Percentiles rank a stretch among this genome's conserved stretches.
Evolutionary conservation across 1,140 invertebrate genomes (phyloP).

Genomic region (Aphis craccivora): DNA sequence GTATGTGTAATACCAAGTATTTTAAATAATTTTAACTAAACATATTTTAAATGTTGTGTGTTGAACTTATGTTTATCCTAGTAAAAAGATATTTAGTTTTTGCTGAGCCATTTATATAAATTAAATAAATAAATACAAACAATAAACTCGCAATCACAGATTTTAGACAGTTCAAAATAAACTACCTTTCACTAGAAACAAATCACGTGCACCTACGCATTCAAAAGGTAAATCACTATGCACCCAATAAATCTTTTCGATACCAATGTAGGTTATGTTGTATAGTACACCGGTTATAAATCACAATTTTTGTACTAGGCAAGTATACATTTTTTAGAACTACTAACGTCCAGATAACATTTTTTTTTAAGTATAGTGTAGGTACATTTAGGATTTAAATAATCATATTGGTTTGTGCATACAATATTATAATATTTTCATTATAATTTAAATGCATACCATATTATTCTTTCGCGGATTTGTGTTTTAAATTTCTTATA

Average conservation of each 20-base stretch:
- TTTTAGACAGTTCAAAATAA: constrained; percentile 3
- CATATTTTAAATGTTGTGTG: neutral
- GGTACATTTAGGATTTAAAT: neutral
- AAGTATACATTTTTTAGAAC: neutral
- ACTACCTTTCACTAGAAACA: neutral
- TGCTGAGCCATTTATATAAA: neutral
- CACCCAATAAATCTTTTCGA: neutral
- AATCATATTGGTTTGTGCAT: neutral
- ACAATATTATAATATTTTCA: neutral
- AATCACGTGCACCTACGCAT: neutral
- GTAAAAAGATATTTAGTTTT: neutral
- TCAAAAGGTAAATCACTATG: constrained; percentile 1
- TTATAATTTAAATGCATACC: neutral
- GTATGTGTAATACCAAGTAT: neutral
- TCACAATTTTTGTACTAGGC: neutral
- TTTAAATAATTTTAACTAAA: no score
- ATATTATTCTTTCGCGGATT: neutral
- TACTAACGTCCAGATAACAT: neutral
- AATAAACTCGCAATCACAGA: neutral
- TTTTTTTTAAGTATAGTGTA: neutral
- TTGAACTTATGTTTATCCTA: neutral
- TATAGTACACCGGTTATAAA: neutral
- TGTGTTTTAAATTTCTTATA: neutral
- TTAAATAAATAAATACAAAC: neutral
- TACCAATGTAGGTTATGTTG: neutral